Base-by-base conservation (phyloP, 2,888 invertebrate genomes). In the Cyaniris semiargus region DNA sequence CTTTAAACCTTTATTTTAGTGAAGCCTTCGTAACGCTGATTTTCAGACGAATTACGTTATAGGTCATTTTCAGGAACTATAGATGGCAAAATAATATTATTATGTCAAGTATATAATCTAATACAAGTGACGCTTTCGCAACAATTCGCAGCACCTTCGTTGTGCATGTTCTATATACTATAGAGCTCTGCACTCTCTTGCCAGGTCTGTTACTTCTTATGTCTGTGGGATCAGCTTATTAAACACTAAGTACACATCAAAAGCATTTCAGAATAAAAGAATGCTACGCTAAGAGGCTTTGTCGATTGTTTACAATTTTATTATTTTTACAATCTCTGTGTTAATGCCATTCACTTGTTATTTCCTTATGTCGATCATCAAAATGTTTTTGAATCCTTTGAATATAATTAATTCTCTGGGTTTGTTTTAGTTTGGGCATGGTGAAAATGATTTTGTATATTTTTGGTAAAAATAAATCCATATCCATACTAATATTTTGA, bases 191-290 rank as follows among this genome's bases (percentile, higher is more conserved):
- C 6, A 18, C 5, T 27, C 27, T 15, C 66, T 66, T 31, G 15
- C 27, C 27, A 27, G 13, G 15, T 66, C 66, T 66, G 23, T 15
- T 1, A 15, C 23, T 31, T 18, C 15, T 18, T 27, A 0, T 1
- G 6, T 66, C 66, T 66, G 94, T 94, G 94, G 94, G 93, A 94
- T 94, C 93, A 94, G 93, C 92, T 93, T 94, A 93, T 94, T 91
- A 94, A 92, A 92, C 88, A 92, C 90, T 93, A 94, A 94, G 94
- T 94, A 93, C 84, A 83, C 94, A 94, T 94, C 94, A 94, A 94
- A 93, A 91, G 92, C 91, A 84, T 88, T 84, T 81, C 85, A 81
- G 82, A 85, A 86, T 83, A 86, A 90, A 91, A 90, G 90, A 91
- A 92, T 88, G 86, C 86, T 88, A 86, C 86, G 87, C 86, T 92